Conservation (phyloP, 2,797 vertebrate species). For the Pseudomugil gertrudae region DNA sequence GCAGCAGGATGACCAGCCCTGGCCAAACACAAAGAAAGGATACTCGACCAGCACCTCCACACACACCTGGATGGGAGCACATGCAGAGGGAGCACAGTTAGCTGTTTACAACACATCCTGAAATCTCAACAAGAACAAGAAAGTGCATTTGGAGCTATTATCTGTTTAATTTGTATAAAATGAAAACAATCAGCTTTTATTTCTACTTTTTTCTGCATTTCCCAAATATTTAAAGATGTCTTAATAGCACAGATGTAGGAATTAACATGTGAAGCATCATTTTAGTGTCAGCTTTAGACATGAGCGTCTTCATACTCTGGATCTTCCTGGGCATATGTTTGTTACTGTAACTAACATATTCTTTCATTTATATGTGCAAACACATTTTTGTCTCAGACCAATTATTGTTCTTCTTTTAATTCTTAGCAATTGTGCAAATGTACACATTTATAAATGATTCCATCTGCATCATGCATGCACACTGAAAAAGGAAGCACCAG, state of each 20-base stretch:
- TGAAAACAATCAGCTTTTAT: not conserved
- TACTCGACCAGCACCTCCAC: constrained; percentile 98
- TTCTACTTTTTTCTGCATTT: not conserved
- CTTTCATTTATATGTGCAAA: not conserved
- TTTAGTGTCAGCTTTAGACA: not conserved
- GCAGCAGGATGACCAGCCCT: constrained; percentile 99
- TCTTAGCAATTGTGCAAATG: not conserved
- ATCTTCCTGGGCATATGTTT: not conserved
- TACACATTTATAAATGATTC: constrained; percentile 2
- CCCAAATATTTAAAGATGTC: not conserved
- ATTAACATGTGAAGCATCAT: not conserved
- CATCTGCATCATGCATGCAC: constrained; percentile 1
- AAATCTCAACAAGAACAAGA: not conserved
- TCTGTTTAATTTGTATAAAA: not conserved
- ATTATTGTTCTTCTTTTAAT: not conserved
- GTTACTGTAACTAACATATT: not conserved
- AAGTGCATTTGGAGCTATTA: not conserved
- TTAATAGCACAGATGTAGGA: not conserved
- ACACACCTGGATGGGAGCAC: constrained; percentile 86
- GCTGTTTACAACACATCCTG: constrained; percentile 7
- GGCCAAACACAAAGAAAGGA: constrained; percentile 99
- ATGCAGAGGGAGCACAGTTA: constrained; percentile 33
- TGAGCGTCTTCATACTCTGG: not conserved
- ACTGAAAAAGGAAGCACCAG: not conserved
- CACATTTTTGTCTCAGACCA: not conserved